A percentile compares a stretch with the other conserved stretches of the same genome.
These are phyloP conservation scores for Stegostoma tigrinum DNA, from an alignment of 2,113 vertebrate genomes.

Conservation along the genomic window DNA sequence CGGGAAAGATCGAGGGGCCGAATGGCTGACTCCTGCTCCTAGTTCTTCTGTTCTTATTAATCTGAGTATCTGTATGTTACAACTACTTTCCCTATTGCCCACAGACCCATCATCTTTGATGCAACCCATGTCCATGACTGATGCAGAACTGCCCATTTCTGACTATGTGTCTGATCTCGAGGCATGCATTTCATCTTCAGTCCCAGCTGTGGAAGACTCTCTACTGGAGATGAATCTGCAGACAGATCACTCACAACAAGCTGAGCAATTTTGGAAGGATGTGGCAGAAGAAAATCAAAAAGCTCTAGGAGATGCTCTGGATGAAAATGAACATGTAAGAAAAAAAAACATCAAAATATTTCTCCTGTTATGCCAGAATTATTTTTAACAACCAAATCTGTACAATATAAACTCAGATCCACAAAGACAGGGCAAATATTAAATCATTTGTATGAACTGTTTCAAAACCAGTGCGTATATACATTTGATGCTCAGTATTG, in stretches of 20 bases:
- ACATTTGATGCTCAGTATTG: not conserved
- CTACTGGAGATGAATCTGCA: conserved; percentile 39
- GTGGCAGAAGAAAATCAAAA: conserved; percentile 57
- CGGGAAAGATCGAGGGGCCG: too few species aligned
- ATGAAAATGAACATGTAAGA: conserved; percentile 69
- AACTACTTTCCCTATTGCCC: not conserved
- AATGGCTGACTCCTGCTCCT: too few species aligned
- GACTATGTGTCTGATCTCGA: conserved; percentile 49
- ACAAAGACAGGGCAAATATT: not conserved
- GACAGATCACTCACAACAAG: not conserved
- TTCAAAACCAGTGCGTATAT: not conserved
- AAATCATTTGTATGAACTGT: not conserved
- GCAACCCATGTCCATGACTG: conserved; percentile 53
- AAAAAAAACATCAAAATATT: not conserved
- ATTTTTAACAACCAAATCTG: not conserved
- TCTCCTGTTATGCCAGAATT: not conserved
- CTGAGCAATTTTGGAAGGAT: conserved; percentile 57
- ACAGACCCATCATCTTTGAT: conserved; percentile 60
- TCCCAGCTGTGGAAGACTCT: conserved; percentile 42
- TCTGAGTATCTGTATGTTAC: not conserved
- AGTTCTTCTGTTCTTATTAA: not conserved
- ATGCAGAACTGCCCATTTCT: conserved; percentile 56
- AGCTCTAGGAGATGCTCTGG: conserved; percentile 55
- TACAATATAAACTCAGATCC: not conserved
- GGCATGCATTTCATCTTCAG: conserved; percentile 52